phyloP scores from a whole-genome alignment of 2,888 invertebrate species.

The Tetropium fuscum region DNA sequence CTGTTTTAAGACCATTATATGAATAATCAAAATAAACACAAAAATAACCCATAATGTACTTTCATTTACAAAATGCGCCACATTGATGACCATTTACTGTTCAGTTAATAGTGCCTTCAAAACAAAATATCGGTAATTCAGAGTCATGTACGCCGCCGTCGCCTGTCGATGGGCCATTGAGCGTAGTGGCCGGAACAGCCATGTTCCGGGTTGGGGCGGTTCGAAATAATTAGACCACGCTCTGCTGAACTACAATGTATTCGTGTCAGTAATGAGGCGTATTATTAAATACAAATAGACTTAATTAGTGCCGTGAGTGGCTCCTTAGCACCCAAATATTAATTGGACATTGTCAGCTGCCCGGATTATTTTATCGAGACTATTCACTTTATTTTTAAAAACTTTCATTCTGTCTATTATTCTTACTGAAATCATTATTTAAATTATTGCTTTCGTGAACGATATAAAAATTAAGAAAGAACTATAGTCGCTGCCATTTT shows the following conservation, averaged over 20 bases:
- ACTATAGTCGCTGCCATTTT: too few relatives aligned
- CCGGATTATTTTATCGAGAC: too few relatives aligned
- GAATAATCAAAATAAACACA: too few relatives aligned
- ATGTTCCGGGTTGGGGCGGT: conserved; percentile 47
- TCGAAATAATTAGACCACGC: conserved; percentile 56
- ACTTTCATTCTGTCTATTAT: too few relatives aligned
- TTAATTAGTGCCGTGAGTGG: conserved; percentile 32
- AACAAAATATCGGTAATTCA: conserved; percentile 40
- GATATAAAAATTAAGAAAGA: too few relatives aligned
- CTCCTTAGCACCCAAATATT: conserved; percentile 4
- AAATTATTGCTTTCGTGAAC: too few relatives aligned
- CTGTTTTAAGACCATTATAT: too few relatives aligned
- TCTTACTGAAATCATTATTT: too few relatives aligned
- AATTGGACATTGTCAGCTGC: too few relatives aligned
- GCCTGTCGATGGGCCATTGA: conserved; percentile 46
- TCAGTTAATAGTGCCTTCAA: conserved; percentile 24
- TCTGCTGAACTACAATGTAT: conserved; percentile 50
- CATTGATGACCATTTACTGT: conserved; percentile 2
- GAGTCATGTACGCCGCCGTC: conserved; percentile 35
- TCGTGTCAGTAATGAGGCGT: conserved; percentile 52
- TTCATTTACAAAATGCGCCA: neutral
- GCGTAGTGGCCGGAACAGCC: conserved; percentile 50
- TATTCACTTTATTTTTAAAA: too few relatives aligned
- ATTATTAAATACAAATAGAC: conserved; percentile 53
- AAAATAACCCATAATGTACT: too few relatives aligned